Conservation (phyloP, 2,888 invertebrate species). For the Platypus cylindrus region DNA sequence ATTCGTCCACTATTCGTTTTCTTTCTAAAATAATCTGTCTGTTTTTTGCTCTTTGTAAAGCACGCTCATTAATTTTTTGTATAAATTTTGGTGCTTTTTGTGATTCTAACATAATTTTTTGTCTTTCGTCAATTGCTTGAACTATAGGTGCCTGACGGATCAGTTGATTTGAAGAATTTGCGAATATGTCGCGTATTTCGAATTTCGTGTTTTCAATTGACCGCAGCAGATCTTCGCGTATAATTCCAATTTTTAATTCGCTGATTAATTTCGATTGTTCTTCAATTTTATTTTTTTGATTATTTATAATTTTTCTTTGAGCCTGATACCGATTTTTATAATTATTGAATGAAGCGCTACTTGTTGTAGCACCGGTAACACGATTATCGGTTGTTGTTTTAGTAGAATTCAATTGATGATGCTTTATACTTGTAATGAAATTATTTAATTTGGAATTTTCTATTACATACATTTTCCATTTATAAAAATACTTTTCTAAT, state of each 20-base stretch:
- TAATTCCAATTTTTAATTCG: conserved; percentile 55
- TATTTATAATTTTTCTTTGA: conserved; percentile 59
- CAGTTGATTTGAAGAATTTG: conserved; percentile 26
- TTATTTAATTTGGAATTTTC: conserved; percentile 23
- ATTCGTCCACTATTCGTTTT: conserved; percentile 38
- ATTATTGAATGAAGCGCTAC: conserved; percentile 5
- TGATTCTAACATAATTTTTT: conserved; percentile 34
- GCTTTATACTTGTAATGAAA: conserved; percentile 24
- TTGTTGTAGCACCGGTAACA: conserved; percentile 4
- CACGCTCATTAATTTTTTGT: conserved; percentile 60
- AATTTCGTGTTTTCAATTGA: conserved; percentile 45
- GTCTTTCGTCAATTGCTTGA: conserved; percentile 33
- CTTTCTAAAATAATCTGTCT: conserved; percentile 37
- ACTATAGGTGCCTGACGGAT: conserved; percentile 40
- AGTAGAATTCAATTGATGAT: conserved; percentile 9
- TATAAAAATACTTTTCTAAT: conserved; percentile 21
- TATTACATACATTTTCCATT: conserved; percentile 18
- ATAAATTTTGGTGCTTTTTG: conserved; percentile 55
- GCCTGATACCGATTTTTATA: conserved; percentile 43
- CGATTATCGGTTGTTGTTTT: conserved; percentile 4
- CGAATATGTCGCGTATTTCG: conserved; percentile 40
- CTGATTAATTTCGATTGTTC: conserved; percentile 62
- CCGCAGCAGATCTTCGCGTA: conserved; percentile 50
- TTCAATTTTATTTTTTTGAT: conserved; percentile 56
- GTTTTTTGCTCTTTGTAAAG: conserved; percentile 45